A percentile compares a stretch with the other conserved stretches of the same genome.
These are phyloP conservation scores for Enteromius anoplus DNA, from an alignment of 2,797 vertebrate genomes.

Conservation along the genomic window DNA sequence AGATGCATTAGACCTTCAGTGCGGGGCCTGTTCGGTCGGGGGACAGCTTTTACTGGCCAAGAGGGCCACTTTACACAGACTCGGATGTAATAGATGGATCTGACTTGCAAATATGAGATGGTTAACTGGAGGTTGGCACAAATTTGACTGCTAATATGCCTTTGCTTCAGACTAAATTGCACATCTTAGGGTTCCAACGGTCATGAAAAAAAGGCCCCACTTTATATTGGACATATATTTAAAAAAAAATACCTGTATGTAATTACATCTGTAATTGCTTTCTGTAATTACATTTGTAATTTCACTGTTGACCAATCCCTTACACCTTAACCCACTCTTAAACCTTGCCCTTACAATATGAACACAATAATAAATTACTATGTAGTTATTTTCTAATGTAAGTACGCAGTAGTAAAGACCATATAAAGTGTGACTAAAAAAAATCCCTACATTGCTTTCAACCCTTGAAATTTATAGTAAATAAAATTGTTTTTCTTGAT, in stretches of 20 bases:
- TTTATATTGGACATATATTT: no score
- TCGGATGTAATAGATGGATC: constrained; percentile 15
- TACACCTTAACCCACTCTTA: no score
- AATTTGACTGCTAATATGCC: constrained; percentile 12
- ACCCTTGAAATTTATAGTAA: neutral
- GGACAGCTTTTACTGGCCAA: constrained; percentile 48
- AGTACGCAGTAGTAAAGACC: no score
- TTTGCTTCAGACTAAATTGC: constrained; percentile 18
- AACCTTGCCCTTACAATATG: no score
- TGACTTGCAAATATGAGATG: constrained; percentile 28
- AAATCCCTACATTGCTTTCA: neutral
- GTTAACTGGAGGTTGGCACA: constrained; percentile 12
- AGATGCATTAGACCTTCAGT: constrained; percentile 58
- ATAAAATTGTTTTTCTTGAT: neutral
- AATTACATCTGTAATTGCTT: no score
- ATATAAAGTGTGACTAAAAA: no score
- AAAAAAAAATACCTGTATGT: no score
- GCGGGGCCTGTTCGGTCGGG: constrained; percentile 23
- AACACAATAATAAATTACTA: no score
- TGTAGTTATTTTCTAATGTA: no score
- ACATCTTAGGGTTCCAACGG: neutral
- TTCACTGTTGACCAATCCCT: no score
- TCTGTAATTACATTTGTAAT: no score
- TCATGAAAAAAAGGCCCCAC: neutral
- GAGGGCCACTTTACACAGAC: constrained; percentile 42